phyloP scores from a whole-genome alignment of 2,888 invertebrate species.

The Ornithoptera alexandrae region DNA sequence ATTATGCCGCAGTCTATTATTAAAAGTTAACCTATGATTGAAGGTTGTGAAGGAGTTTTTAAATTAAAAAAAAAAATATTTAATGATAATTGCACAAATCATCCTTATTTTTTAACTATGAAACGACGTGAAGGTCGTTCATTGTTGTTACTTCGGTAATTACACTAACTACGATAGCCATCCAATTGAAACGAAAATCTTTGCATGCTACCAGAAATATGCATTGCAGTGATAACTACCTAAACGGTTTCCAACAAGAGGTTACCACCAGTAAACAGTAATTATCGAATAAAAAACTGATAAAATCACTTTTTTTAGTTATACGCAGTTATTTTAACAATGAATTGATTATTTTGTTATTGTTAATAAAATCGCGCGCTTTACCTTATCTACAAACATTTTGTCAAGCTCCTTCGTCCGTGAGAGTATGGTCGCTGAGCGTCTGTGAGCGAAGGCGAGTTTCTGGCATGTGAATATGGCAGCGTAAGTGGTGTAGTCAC shows the following conservation, averaged over 20 bases:
- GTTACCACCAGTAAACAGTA: too few relatives aligned
- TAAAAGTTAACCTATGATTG: neutral
- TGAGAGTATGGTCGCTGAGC: slow-evolving; percentile 90
- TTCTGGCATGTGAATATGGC: slow-evolving; percentile 90
- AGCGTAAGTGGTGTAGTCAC: slow-evolving; percentile 87
- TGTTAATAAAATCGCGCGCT: neutral
- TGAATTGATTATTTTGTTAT: neutral
- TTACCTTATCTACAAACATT: slow-evolving; percentile 84
- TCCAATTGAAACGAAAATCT: too few relatives aligned
- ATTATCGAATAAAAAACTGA: neutral
- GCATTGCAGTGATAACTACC: too few relatives aligned
- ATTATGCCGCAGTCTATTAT: neutral
- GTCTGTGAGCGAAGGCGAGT: slow-evolving; percentile 85
- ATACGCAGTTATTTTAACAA: neutral
- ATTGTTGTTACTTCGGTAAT: too few relatives aligned
- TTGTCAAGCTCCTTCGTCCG: slow-evolving; percentile 86
- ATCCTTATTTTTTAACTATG: too few relatives aligned
- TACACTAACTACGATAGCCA: too few relatives aligned
- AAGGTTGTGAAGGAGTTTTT: neutral
- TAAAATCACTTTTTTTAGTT: neutral
- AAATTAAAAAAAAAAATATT: neutral
- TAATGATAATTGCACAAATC: too few relatives aligned
- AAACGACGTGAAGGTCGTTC: too few relatives aligned
- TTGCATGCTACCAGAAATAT: too few relatives aligned
- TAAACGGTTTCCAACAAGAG: too few relatives aligned